phyloP scores from a whole-genome alignment of 2,888 invertebrate species.

The Isoperla grammatica region DNA sequence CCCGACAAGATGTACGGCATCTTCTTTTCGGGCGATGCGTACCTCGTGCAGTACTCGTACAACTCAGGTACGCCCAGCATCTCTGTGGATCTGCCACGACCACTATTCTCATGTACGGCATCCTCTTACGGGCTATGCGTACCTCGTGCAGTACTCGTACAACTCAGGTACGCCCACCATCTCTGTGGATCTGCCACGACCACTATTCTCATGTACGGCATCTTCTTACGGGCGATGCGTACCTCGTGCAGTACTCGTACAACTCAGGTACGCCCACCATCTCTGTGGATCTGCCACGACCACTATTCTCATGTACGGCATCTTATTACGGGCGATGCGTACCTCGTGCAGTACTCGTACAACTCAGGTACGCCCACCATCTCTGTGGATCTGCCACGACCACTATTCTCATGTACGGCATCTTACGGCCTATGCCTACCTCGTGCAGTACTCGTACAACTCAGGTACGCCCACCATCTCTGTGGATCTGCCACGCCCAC shows the following conservation, averaged over 20 bases:
- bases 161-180: slow-evolving; percentile 49
- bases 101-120: slow-evolving; percentile 64
- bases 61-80: slow-evolving; percentile 49
- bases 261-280: slow-evolving; percentile 49
- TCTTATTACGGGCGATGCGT: slow-evolving; percentile 76
- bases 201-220: slow-evolving; percentile 64
- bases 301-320: slow-evolving; percentile 64
- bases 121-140: slow-evolving; percentile 76
- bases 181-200: no score
- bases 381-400: no score
- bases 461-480: no score
- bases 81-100: no score
- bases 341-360: slow-evolving; percentile 78
- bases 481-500: no score
- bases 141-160: slow-evolving; percentile 78
- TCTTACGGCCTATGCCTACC: slow-evolving; percentile 77
- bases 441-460: slow-evolving; percentile 75
- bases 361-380: slow-evolving; percentile 49
- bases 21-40: slow-evolving; percentile 77
- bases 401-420: slow-evolving; percentile 64
- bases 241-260: slow-evolving; percentile 78
- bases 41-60: slow-evolving; percentile 78
- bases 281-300: no score
- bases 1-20: slow-evolving; percentile 61
- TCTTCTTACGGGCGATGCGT: slow-evolving; percentile 76